Evolutionary conservation across 2,797 vertebrate species (phyloP), one percentile per base, ranked within the genome.

Genomic region (Enteromius mattozi): DNA sequence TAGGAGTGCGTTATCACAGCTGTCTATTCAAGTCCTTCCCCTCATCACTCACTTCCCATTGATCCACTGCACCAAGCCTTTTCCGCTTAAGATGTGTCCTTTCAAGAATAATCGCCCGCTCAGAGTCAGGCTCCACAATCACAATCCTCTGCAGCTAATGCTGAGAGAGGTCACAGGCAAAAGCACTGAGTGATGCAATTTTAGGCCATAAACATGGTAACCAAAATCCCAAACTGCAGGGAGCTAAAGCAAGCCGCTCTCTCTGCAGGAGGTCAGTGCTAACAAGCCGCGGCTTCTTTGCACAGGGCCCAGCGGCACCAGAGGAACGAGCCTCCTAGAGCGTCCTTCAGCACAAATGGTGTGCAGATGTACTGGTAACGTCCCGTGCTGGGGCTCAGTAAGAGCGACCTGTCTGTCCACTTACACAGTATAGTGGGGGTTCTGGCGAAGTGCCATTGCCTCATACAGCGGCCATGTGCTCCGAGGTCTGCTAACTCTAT

Each of bases 401-500:
- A 70, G 81, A 86, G 68, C 24, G 27, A 80, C 61, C 77, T 85
- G 80, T 80, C 77, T 61, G 72, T 78, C 77, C 82, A 76, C 77
- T 81, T 21, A 14, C 72, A 24, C 21, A 51, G 40, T 45, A 3
- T 35, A 12, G 75, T 37, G 65, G 84, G 88, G 76, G 61, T 61
- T 8, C 74, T 88, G 88, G 83, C 82, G 14, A 37, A 69, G 75
- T 4, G 65, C 87, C 89, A 87, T 10, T 5, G 2, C 19, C 70
- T 87, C 86, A 84, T 24, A 80, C 85, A 56, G 87, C 42, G 88
- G 33, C 86, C 89, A 88, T 91, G 89, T 91, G 90, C 85, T 88
- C 56, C 0, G 27, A 85, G 88, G 80, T 88, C 89, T 88, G 87
- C 86, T 88, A 59, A 83, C 75, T 86, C 51, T 35, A 63, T 78